Evolutionary conservation across 2,888 invertebrate species (phyloP).

Genomic region (Labia minor): DNA sequence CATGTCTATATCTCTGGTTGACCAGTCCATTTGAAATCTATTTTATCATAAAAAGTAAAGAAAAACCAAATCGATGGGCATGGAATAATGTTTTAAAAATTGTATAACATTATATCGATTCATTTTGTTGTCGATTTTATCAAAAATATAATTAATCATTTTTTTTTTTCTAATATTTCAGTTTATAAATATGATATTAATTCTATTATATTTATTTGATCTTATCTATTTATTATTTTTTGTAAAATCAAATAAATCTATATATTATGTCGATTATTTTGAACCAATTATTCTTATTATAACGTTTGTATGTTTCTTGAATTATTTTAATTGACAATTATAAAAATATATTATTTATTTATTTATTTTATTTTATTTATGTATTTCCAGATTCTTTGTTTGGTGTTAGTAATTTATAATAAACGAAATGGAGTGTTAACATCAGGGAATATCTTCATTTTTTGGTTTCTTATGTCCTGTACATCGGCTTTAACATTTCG

Average conservation of each 20-base stretch:
- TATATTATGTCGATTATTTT: neutral
- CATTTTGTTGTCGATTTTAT: neutral
- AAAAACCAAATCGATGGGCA: neutral
- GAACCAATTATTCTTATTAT: neutral
- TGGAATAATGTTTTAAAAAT: conserved; percentile 14
- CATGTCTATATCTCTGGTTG: conserved; percentile 9
- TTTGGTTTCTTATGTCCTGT: conserved; percentile 71
- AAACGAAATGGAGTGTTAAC: conserved; percentile 63
- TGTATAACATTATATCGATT: conserved; percentile 18
- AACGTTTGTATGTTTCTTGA: neutral
- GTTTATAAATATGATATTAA: neutral
- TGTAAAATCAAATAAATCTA: neutral
- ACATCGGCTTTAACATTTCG: conserved; percentile 65
- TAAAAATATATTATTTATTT: neutral
- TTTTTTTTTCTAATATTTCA: neutral
- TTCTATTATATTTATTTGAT: neutral
- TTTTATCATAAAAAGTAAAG: neutral
- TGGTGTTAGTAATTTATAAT: neutral
- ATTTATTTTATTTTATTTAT: neutral
- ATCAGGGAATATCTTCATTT: conserved; percentile 81
- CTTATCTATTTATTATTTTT: neutral
- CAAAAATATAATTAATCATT: conserved; percentile 3
- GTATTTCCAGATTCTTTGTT: no score
- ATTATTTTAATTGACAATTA: neutral
- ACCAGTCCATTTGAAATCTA: conserved; percentile 14